Evolutionary conservation across 2,113 vertebrate genomes (phyloP), one percentile per base, ranked within the genome.

Genomic region (Percopsis transmontana): DNA sequence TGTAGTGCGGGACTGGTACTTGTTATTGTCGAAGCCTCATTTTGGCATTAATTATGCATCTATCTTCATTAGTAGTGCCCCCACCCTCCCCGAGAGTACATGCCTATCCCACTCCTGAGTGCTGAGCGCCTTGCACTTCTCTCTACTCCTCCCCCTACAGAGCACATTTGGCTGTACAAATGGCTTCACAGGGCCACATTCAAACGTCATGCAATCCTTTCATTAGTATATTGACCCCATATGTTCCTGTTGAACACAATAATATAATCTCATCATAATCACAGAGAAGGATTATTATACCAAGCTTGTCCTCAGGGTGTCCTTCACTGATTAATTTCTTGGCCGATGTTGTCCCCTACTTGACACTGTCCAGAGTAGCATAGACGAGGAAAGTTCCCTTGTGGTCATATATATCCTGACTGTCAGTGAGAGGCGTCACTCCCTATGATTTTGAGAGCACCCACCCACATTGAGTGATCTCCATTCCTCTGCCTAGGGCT

Each of bases 351-450:
- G 62, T 71, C 61, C 62, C 47, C 58, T 75, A 42, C 19, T 56
- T 77, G 80, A 87, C 62, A 83, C 47, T 82, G 70, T 82, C 83
- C 86, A 89, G 81, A 85, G 61, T 58, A 62, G 45, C 58, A 41
- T 21, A 77, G 76, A 77, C 72, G 64, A 63, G 77, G 77, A 72
- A 72, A 73, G 5, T 51, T 15, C 6, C 4, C 21, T 38, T 65
- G 50, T 53, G 15, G 67, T 72, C 27, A 53, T 62, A 55, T 56
- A 76, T 80, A 73, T 69, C 18, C 59, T 41, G 70, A 38, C 57
- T 83, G 70, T 87, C 74, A 82, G 18, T 48, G 13, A 18, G 41
- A 9, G n/a, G 62, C 19, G 70, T 73, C 79, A 65, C 84, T 73
- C 81, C 82, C 74, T 69, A 70, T 77, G 80, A 85, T 79, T 74